Conservation (phyloP, 2,797 vertebrate genomes). For the Falco naumanni region DNA sequence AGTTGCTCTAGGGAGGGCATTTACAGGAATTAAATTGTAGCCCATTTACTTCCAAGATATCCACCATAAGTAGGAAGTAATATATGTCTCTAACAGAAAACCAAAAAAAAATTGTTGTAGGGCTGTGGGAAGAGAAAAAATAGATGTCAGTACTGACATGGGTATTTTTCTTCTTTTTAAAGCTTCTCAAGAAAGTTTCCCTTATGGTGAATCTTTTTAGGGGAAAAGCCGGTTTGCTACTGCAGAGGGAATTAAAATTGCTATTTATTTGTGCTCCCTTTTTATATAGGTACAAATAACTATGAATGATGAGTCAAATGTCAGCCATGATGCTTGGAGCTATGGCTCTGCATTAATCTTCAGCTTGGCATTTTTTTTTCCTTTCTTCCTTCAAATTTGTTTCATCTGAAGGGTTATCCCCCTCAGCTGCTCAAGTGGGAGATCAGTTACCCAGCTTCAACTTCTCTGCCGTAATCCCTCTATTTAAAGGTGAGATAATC, state of each 20-base stretch:
- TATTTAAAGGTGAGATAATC: conserved; percentile 79
- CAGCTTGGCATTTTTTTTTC: background rate
- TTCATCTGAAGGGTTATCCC: conserved; percentile 19
- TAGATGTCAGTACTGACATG: background rate
- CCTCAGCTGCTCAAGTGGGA: background rate
- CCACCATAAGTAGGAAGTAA: background rate
- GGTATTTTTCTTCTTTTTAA: background rate
- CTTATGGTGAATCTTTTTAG: background rate
- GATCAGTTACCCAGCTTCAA: conserved; percentile 3
- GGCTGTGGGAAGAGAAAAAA: background rate
- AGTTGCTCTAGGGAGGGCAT: background rate
- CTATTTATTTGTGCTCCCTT: background rate
- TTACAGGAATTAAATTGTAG: background rate
- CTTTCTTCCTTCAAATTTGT: background rate
- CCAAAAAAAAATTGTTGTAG: background rate
- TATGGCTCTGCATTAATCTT: conserved; percentile 13
- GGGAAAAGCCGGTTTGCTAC: background rate
- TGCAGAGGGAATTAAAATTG: background rate
- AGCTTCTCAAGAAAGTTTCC: background rate
- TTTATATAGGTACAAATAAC: background rate
- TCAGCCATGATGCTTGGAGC: background rate
- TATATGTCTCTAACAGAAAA: background rate
- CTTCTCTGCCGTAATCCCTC: conserved; percentile 52
- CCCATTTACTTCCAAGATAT: background rate
- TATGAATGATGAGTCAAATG: background rate